Base-by-base conservation (phyloP, 2,888 invertebrate genomes). In the Myathropa florea region DNA sequence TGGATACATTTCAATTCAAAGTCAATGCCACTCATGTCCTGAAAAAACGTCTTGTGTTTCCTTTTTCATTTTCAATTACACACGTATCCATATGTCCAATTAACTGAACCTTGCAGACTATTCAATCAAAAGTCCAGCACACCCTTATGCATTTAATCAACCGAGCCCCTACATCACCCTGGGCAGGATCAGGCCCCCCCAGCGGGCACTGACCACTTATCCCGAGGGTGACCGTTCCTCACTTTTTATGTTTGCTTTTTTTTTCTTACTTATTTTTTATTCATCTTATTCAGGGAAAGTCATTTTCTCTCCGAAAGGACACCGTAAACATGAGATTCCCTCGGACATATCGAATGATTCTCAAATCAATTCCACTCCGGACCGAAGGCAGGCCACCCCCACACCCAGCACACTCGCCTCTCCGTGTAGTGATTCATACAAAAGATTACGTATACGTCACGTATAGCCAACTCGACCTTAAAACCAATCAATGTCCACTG, bases 401-500 rank as follows among this genome's bases (percentile, higher is more conserved):
- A 60, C 46, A 46, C 61, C n/a, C 39, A n/a, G 39, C 14, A 0
- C 18, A 6, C 2, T 0, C 14, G 14, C 6, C 36, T 21, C 26
- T 55, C 46, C 24, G n/a, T 65, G 39, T 61, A 14, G 23, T 46
- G 68, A 36, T 23, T 12, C 46, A 39, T 28, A 65, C 59, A 67
- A 72, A 80, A 70, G 75, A 81, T 81, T 84, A 80, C 64, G 64
- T 71, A 64, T 71, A 67, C 83, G 59, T 80, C 80, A 80, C 80
- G 83, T 80, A 83, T 76, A 75, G 33, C 80, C 75, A 61, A 70
- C 55, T 30, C 65, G 36, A 80, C 83, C 83, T 84, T 76, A 76
- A 84, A 81, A 84, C 84, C 84, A 84, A 84, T 84, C 84, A 76
- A 76, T 33, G 53, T 80, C 59, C 59, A 60, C 65, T 55, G 72